Conservation (phyloP, 2,113 vertebrate genomes). For the Ochotona princeps region DNA sequence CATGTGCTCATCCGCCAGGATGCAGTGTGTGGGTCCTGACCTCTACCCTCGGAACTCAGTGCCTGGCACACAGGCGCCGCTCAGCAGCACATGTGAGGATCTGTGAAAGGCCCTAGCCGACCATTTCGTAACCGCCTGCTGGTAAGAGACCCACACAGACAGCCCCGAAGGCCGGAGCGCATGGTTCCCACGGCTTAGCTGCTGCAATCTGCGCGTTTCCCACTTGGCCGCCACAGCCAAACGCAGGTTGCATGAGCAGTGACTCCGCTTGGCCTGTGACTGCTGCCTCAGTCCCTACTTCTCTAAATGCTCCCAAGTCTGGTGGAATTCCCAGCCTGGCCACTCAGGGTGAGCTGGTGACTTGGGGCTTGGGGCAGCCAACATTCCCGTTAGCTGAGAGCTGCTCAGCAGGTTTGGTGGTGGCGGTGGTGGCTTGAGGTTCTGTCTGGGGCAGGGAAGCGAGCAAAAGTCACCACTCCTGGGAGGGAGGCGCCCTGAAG, state of each 20-base stretch:
- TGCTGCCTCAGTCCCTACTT: slow-evolving; percentile 47
- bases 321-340: slow-evolving; percentile 59
- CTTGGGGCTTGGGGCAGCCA: not conserved
- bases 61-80: not conserved
- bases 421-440: rapidly evolving
- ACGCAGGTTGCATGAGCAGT: slow-evolving; percentile 37
- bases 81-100: rapidly evolving
- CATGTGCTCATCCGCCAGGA: not conserved
- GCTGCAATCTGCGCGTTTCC: slow-evolving; percentile 52
- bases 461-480: not conserved
- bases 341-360: not conserved
- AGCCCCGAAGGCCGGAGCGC: rapidly evolving
- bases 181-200: not conserved
- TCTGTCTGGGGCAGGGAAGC: slow-evolving; percentile 40
- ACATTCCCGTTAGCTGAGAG: slow-evolving; percentile 31
- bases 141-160: not conserved
- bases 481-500: not conserved
- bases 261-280: slow-evolving; percentile 44
- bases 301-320: slow-evolving; percentile 18
- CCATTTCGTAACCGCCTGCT: not conserved
- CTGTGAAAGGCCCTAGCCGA: not conserved
- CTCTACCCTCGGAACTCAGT: not conserved
- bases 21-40: rapidly evolving
- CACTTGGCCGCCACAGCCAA: not conserved
- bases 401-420: not conserved